Evolutionary conservation across 2,113 vertebrate genomes (phyloP).

Genomic region (Phalacrocorax carbo): DNA sequence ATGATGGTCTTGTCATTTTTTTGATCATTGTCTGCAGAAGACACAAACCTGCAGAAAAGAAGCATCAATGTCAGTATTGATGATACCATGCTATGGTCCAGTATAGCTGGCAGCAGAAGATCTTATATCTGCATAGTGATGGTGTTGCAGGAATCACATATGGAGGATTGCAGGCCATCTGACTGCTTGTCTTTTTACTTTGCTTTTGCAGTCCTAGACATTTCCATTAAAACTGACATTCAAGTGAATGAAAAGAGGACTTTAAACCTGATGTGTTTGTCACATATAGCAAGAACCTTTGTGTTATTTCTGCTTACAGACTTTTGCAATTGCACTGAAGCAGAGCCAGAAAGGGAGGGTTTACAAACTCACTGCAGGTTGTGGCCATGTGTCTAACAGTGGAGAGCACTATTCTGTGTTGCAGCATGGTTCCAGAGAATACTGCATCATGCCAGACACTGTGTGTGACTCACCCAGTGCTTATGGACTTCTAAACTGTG

Average conservation of each 20-base stretch:
- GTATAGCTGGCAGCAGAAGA: not conserved
- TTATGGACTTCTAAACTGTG: not conserved
- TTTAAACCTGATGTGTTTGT: not conserved
- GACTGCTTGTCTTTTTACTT: not conserved
- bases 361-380: not conserved
- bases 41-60: not conserved
- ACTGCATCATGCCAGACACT: not conserved
- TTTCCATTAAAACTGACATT: not conserved
- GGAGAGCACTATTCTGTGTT: not conserved
- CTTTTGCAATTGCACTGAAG: not conserved
- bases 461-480: not conserved
- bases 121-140: not conserved
- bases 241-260: not conserved
- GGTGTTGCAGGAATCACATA: not conserved
- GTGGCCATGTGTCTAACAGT: not conserved
- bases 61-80: rapidly evolving
- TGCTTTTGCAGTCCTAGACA: not conserved
- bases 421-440: not conserved
- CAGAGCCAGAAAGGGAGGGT: not conserved
- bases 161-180: not conserved
- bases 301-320: not conserved
- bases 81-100: not conserved
- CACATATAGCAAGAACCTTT: not conserved
- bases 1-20: not conserved
- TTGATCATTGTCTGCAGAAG: not conserved